Conservation (phyloP, 2,113 vertebrate genomes). For the Macrotis lagotis region DNA sequence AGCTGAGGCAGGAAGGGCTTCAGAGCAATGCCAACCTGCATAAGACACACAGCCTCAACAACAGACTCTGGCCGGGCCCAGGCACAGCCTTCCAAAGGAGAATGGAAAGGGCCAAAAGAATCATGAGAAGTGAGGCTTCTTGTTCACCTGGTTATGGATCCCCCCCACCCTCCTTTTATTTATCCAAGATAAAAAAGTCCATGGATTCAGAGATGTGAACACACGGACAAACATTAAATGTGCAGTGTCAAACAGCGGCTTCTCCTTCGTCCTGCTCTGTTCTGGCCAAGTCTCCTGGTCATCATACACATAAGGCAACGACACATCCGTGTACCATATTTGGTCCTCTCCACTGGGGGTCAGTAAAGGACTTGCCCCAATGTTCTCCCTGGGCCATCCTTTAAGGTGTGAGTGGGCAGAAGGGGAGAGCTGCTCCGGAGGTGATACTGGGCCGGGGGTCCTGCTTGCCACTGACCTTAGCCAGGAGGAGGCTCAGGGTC, state of each 20-base stretch:
- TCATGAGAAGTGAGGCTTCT: neutral
- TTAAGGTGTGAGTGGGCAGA: neutral
- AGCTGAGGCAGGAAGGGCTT: slow-evolving; percentile 98
- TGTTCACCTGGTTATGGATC: neutral
- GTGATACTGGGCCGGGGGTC: neutral
- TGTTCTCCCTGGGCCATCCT: neutral
- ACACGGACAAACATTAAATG: neutral
- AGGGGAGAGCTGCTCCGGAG: neutral
- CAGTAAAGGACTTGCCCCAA: neutral
- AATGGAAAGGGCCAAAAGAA: neutral
- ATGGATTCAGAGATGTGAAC: neutral
- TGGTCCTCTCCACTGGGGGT: neutral
- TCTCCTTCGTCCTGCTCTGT: neutral
- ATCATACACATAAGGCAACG: too few species aligned
- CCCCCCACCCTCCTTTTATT: neutral
- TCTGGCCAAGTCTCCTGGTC: too few species aligned
- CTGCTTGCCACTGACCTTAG: slow-evolving; percentile 87
- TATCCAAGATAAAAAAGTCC: neutral
- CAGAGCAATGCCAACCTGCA: slow-evolving; percentile 94
- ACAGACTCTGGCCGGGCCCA: neutral
- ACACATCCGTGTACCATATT: neutral
- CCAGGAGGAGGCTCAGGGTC: slow-evolving; percentile 94
- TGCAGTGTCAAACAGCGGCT: neutral
- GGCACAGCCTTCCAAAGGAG: neutral
- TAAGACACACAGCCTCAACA: neutral